Evolutionary conservation across 2,888 invertebrate species (phyloP).

Genomic region (Eupithecia subfuscata): DNA sequence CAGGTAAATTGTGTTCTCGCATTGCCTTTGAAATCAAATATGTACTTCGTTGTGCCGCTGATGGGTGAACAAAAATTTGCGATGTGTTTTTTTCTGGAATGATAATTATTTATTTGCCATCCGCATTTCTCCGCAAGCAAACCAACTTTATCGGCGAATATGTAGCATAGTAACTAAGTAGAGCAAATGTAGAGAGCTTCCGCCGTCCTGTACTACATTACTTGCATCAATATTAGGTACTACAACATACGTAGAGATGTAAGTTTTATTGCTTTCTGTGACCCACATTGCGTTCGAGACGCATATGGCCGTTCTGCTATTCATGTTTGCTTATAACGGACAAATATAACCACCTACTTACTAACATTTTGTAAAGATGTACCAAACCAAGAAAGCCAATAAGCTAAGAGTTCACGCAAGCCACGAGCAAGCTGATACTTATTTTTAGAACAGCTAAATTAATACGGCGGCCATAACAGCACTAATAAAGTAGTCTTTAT

Average conservation of each 20-base stretch:
- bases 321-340: slow-evolving; percentile 40
- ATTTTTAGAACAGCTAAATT: slow-evolving; percentile 37
- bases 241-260: slow-evolving; percentile 29
- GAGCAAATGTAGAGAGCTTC: slow-evolving; percentile 11
- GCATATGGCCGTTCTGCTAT: slow-evolving; percentile 48
- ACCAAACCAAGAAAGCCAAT: slow-evolving; percentile 4
- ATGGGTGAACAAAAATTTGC: neutral
- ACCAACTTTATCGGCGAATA: slow-evolving; percentile 28
- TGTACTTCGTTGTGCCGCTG: neutral
- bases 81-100: neutral
- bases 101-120: neutral
- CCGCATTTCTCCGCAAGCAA: neutral
- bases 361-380: slow-evolving; percentile 18
- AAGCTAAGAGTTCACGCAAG: slow-evolving; percentile 19
- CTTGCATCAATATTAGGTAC: slow-evolving; percentile 29
- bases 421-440: slow-evolving; percentile 29
- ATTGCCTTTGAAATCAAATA: neutral
- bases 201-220: slow-evolving; percentile 28
- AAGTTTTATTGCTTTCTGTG: slow-evolving; percentile 51
- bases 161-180: neutral
- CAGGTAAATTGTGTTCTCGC: neutral
- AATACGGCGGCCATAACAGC: slow-evolving; percentile 41
- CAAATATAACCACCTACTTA: neutral
- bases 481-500: slow-evolving; percentile 51
- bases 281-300: slow-evolving; percentile 54